phyloP scores from a whole-genome alignment of 2,888 invertebrate species.

The Polietes domitor region DNA sequence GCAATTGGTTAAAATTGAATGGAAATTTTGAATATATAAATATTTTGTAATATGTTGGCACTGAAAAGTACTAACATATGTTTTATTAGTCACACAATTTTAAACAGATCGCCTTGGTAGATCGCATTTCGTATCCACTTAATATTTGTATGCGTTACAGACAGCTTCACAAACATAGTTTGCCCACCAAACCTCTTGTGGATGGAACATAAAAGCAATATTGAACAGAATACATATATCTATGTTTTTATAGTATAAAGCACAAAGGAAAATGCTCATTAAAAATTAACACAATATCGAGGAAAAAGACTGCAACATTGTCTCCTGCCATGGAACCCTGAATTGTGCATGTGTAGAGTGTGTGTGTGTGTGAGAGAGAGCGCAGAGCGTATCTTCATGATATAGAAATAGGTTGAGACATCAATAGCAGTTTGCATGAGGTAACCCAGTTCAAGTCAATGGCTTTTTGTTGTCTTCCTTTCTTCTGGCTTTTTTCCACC shows the following conservation, averaged over 20 bases:
- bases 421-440: slow-evolving; percentile 9
- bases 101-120: too few relatives aligned
- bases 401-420: not conserved
- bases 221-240: not conserved
- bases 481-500: not conserved
- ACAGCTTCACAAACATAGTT: too few relatives aligned
- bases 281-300: slow-evolving; percentile 66
- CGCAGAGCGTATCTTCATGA: not conserved
- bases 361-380: not conserved
- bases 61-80: too few relatives aligned
- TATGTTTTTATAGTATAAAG: slow-evolving; percentile 4
- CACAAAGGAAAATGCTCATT: slow-evolving; percentile 60
- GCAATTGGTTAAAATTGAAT: too few relatives aligned
- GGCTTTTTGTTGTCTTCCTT: not conserved
- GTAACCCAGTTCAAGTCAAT: slow-evolving; percentile 20
- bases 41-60: too few relatives aligned
- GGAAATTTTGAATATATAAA: too few relatives aligned
- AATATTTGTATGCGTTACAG: too few relatives aligned
- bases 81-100: too few relatives aligned
- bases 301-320: slow-evolving; percentile 36
- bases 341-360: not conserved
- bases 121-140: too few relatives aligned
- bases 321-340: not conserved
- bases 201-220: not conserved
- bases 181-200: too few relatives aligned